phyloP scores from a whole-genome alignment of 1,140 invertebrate species.

The Coenobita brevimanus region DNA sequence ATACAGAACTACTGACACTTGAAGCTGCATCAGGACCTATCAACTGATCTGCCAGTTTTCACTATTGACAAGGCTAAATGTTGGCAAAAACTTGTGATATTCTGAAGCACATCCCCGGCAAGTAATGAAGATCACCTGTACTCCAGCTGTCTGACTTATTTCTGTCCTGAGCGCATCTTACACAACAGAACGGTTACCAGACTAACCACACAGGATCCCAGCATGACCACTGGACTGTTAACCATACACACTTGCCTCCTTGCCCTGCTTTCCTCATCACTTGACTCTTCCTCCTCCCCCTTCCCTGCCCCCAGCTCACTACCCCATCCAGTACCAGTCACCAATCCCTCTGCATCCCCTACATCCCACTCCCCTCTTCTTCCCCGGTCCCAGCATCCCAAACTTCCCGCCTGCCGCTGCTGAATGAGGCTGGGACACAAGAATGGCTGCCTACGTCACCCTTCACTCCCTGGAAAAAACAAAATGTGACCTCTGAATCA shows the following conservation, averaged over 20 bases:
- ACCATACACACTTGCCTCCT: conserved; percentile 41
- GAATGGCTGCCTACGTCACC: conserved; percentile 44
- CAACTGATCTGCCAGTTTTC: neutral
- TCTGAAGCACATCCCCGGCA: no score
- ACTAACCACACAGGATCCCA: conserved; percentile 49
- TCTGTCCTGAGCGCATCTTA: conserved; percentile 46
- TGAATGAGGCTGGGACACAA: conserved; percentile 28
- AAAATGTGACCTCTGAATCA: no score
- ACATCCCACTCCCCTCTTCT: conserved; percentile 1
- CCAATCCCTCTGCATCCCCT: neutral
- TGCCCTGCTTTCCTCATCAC: conserved; percentile 37
- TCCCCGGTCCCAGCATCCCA: neutral
- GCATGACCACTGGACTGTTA: conserved; percentile 49
- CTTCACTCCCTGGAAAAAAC: conserved; percentile 47
- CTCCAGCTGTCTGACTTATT: no score
- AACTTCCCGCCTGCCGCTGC: conserved; percentile 6
- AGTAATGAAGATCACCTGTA: no score
- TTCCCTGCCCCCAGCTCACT: neutral
- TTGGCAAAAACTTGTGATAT: no score
- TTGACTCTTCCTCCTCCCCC: conserved; percentile 35
- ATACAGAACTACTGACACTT: no score
- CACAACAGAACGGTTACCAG: conserved; percentile 45
- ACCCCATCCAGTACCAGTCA: neutral
- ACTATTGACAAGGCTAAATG: neutral
- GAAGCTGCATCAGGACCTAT: no score